phyloP scores from a whole-genome alignment of 1,140 invertebrate genomes.

The Tetranychus cinnabarinus region DNA sequence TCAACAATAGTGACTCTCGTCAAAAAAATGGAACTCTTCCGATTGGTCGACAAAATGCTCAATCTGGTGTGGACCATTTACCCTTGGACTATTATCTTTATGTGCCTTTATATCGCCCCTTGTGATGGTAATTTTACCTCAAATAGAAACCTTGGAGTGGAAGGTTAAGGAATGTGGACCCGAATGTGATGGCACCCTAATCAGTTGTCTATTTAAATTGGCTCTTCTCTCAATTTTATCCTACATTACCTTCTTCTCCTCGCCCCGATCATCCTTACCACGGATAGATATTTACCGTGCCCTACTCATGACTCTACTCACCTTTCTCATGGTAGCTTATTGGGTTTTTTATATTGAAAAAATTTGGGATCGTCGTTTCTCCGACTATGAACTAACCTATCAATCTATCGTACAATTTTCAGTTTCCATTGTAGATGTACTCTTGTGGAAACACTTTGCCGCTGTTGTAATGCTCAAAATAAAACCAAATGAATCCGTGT shows the following conservation, averaged over 20 bases:
- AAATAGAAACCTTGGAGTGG: conserved; percentile 34
- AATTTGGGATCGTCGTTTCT: conserved; percentile 28
- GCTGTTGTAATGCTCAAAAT: conserved; percentile 78
- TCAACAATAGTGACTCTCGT: no score
- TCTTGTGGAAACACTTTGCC: conserved; percentile 83
- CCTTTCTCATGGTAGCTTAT: conserved; percentile 77
- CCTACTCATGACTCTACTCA: conserved; percentile 60
- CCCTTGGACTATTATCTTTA: conserved; percentile 48
- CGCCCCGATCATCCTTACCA: conserved; percentile 61
- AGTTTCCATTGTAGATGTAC: conserved; percentile 63
- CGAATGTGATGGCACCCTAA: conserved; percentile 65
- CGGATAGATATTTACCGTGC: conserved; percentile 73
- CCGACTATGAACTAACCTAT: conserved; percentile 13
- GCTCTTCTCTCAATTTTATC: conserved; percentile 66
- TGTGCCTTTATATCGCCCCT: conserved; percentile 72
- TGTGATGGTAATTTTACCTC: conserved; percentile 76
- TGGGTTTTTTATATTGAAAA: conserved; percentile 93
- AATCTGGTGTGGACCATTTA: conserved; percentile 46
- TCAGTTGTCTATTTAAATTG: conserved; percentile 74
- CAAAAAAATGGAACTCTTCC: conserved; percentile 15
- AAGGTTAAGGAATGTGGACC: conserved; percentile 36
- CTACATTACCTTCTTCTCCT: conserved; percentile 50
- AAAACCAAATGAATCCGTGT: conserved; percentile 60
- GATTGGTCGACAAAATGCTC: conserved; percentile 38
- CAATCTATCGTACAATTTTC: conserved; percentile 57